phyloP scores from a whole-genome alignment of 2,113 vertebrate species.

The Pterophyllum scalare region DNA sequence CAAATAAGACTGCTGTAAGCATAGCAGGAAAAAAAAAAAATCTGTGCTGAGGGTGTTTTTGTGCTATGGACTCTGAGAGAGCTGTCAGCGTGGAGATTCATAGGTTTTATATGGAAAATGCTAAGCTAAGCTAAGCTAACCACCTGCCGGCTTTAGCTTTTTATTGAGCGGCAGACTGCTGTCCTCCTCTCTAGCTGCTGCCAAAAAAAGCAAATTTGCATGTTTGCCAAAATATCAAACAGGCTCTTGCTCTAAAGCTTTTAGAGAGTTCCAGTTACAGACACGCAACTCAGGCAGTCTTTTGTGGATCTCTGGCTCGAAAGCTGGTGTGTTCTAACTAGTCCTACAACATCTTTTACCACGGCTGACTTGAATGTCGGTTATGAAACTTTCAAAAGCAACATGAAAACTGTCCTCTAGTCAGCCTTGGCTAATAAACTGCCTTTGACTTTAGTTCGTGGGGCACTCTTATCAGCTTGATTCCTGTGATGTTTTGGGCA shows the following conservation, averaged over 20 bases:
- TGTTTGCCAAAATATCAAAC: not conserved
- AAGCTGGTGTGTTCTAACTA: conserved; percentile 16
- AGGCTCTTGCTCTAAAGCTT: not conserved
- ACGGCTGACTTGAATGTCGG: conserved; percentile 1
- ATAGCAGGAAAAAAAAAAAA: not conserved
- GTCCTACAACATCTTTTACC: conserved; percentile 31
- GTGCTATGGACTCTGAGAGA: not conserved
- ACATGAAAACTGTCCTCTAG: conserved; percentile 27
- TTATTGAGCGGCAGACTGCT: not conserved
- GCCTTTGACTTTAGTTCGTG: conserved; percentile 14
- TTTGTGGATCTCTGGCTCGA: conserved; percentile 29
- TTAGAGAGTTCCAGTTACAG: not conserved
- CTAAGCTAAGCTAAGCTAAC: not conserved
- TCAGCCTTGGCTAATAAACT: conserved; percentile 22
- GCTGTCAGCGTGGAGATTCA: conserved; percentile 1
- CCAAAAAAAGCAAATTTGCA: not conserved
- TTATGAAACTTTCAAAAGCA: conserved; percentile 51
- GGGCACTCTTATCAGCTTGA: conserved; percentile 5
- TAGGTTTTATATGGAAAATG: not conserved
- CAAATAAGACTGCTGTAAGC: not conserved
- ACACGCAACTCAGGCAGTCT: not conserved
- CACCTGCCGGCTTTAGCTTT: not conserved
- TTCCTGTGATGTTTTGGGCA: conserved; percentile 16
- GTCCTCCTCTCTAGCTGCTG: not conserved
- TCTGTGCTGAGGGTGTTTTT: not conserved